Percentiles rank a stretch among this genome's conserved stretches.
Evolutionary conservation across 2,888 invertebrate genomes (phyloP).

Genomic region (Catocala fraxini): DNA sequence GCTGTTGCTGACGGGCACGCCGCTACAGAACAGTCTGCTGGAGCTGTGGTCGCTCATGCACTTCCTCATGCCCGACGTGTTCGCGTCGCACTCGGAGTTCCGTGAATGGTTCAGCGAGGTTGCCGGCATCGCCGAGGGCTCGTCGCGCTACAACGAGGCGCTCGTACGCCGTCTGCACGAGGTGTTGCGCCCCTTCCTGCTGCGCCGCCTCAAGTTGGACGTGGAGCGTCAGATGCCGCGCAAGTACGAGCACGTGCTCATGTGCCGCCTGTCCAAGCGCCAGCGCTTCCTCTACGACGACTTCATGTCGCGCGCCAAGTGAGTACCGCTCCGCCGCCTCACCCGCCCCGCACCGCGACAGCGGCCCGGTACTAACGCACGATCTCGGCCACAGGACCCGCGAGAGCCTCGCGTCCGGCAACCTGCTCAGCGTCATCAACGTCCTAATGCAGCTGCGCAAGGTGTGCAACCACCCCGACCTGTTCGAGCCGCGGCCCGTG

Average conservation of each 20-base stretch:
- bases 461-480: constrained; percentile 99
- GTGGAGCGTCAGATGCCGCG: constrained; percentile 98
- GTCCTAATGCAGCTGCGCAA: constrained; percentile 98
- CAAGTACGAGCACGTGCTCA: constrained; percentile 98
- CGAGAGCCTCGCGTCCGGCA: constrained; percentile 97
- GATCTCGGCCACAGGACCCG: constrained; percentile 86
- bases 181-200: constrained; percentile 96
- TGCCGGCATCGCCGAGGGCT: constrained; percentile 84
- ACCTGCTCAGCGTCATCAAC: constrained; percentile 97
- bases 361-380: background rate
- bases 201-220: constrained; percentile 96
- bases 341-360: constrained; percentile 13
- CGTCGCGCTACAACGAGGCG: constrained; percentile 68
- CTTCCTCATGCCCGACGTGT: constrained; percentile 98
- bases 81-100: constrained; percentile 98
- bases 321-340: constrained; percentile 52
- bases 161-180: constrained; percentile 74
- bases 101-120: constrained; percentile 99
- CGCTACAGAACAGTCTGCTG: constrained; percentile 98
- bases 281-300: constrained; percentile 99
- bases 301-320: constrained; percentile 99
- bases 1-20: constrained; percentile 97
- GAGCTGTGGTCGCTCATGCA: constrained; percentile 99
- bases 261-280: constrained; percentile 97
- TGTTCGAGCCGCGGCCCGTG: constrained; percentile 98